Percentiles rank a stretch among this genome's conserved stretches.
These are phyloP conservation scores for Conopomorpha cramerella DNA, from an alignment of 1,140 invertebrate species.

Conservation along the genomic window DNA sequence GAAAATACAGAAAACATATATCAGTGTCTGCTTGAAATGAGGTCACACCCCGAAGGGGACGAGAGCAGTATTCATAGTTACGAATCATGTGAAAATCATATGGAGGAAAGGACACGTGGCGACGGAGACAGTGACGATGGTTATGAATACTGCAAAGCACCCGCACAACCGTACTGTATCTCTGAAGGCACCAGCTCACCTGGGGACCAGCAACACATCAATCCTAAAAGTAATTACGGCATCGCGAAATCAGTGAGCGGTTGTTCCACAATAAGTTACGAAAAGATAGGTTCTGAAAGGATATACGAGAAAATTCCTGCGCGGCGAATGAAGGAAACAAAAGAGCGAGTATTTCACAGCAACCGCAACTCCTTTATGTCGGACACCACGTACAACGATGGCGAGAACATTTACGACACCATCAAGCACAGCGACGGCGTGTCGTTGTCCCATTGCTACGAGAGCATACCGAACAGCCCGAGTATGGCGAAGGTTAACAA, in stretches of 20 bases:
- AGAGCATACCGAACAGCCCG: slow-evolving; percentile 60
- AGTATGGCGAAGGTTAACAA: slow-evolving; percentile 46
- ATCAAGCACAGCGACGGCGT: slow-evolving; percentile 57
- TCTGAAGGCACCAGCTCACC: slow-evolving; percentile 46
- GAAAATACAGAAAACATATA: slow-evolving; percentile 39
- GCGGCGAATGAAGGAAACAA: slow-evolving; percentile 22
- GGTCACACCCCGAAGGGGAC: slow-evolving; percentile 47
- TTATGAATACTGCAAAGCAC: slow-evolving; percentile 55
- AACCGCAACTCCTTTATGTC: slow-evolving; percentile 36
- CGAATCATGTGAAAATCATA: slow-evolving; percentile 38
- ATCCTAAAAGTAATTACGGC: slow-evolving; percentile 33
- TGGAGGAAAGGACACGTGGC: slow-evolving; percentile 42
- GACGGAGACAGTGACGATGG: slow-evolving; percentile 52
- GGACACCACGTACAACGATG: slow-evolving; percentile 42
- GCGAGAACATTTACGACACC: slow-evolving; percentile 65
- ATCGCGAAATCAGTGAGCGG: slow-evolving; percentile 49
- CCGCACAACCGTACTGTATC: slow-evolving; percentile 45
- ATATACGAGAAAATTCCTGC: slow-evolving; percentile 55
- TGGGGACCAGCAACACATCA: slow-evolving; percentile 25
- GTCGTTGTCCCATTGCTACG: slow-evolving; percentile 63
- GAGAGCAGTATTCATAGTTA: slow-evolving; percentile 51
- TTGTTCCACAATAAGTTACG: slow-evolving; percentile 51
- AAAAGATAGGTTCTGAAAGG: slow-evolving; percentile 49
- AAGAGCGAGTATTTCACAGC: slow-evolving; percentile 29
- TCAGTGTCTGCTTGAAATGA: slow-evolving; percentile 46